Percentiles rank a stretch among this genome's conserved stretches.
These are phyloP conservation scores for Saccostrea cuccullata DNA, from an alignment of 1,140 invertebrate species.

Conservation along the genomic window DNA sequence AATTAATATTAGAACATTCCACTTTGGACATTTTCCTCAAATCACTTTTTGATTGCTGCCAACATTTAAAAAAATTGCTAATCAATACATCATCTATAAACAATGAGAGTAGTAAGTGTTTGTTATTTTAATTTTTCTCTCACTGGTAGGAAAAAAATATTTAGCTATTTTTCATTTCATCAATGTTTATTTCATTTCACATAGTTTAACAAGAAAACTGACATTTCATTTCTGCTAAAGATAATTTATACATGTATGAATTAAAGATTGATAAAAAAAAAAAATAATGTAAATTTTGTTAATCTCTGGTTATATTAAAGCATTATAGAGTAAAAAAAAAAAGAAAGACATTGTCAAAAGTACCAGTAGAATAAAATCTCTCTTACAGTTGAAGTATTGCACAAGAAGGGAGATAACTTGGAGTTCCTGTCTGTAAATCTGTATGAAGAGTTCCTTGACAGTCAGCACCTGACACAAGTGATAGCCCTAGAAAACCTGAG, in stretches of 20 bases:
- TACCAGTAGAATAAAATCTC: neutral
- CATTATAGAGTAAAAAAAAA: too few relatives aligned
- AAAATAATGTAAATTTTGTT: too few relatives aligned
- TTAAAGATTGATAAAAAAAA: too few relatives aligned
- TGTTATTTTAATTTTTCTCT: neutral
- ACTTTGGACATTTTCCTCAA: neutral
- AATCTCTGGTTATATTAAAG: too few relatives aligned
- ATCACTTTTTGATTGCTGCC: constrained; percentile 15
- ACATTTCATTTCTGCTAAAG: too few relatives aligned
- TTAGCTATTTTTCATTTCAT: neutral
- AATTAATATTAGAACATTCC: neutral
- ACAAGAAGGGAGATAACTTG: constrained; percentile 12
- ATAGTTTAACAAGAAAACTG: too few relatives aligned
- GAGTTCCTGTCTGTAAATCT: neutral
- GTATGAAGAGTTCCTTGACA: neutral
- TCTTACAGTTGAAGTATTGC: neutral
- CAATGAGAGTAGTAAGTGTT: neutral
- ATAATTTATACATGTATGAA: too few relatives aligned
- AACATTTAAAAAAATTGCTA: neutral
- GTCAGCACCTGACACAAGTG: constrained; percentile 6
- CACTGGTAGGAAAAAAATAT: neutral
- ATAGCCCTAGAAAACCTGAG: neutral
- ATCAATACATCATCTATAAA: neutral
- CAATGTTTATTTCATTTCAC: too few relatives aligned
- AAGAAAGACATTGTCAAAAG: too few relatives aligned